Percentiles rank a stretch among this genome's conserved stretches.
Evolutionary conservation across 2,113 vertebrate species (phyloP).

Genomic region (Nycticryphes semicollaris): DNA sequence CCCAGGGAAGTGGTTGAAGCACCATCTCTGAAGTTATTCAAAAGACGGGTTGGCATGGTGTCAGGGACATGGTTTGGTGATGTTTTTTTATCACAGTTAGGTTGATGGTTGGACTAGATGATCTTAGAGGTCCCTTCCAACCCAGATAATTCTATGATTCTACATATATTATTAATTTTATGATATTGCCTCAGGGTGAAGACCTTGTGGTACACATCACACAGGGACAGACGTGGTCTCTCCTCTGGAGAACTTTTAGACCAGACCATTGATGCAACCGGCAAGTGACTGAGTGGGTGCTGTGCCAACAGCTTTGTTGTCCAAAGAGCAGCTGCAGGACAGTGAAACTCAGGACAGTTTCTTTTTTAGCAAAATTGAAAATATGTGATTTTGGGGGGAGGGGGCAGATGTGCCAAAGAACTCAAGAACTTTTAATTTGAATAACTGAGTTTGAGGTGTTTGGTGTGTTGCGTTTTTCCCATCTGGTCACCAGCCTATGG

Average conservation of each 20-base stretch:
- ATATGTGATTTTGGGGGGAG: background rate
- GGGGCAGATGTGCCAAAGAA: background rate
- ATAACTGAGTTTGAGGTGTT: background rate
- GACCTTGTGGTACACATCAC: background rate
- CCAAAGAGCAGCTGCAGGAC: background rate
- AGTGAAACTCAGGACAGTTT: background rate
- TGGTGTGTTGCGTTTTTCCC: background rate
- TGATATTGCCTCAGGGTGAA: background rate
- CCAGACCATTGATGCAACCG: background rate
- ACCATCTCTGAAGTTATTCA: too few relatives aligned
- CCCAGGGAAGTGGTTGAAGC: too few relatives aligned
- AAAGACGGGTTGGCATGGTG: too few relatives aligned
- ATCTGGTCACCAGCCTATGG: background rate
- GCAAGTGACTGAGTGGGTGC: background rate
- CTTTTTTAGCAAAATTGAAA: background rate
- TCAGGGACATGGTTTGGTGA: too few relatives aligned
- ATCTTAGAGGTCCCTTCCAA: too few relatives aligned
- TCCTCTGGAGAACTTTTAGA: background rate
- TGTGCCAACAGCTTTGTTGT: background rate
- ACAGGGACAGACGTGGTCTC: accelerated
- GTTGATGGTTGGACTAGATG: too few relatives aligned
- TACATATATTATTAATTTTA: background rate
- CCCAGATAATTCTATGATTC: too few relatives aligned
- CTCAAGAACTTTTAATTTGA: background rate
- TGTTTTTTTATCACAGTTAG: too few relatives aligned